Base-by-base conservation (phyloP, 2,113 vertebrate genomes). In the Abramis brama region DNA sequence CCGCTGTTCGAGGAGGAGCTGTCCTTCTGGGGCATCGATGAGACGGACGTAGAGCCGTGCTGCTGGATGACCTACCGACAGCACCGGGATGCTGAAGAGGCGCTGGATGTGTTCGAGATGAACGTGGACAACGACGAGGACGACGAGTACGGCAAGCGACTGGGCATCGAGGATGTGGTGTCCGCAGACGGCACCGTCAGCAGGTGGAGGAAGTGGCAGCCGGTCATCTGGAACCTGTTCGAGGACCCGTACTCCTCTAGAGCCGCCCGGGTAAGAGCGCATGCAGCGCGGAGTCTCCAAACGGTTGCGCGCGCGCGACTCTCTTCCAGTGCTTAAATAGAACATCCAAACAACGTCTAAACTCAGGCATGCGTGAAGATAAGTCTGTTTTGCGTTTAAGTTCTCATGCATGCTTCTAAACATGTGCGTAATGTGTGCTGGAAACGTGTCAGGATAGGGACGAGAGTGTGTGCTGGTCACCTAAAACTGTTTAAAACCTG, bases 41-140 rank as follows among this genome's bases (percentile, higher is more conserved):
- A 98, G 95, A 98, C 97, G 64, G 97, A 98, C 93, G 97, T 98
- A 95, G 97, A 98, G 95, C 96, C 97, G 57, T 98, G 97, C 94
- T 98, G 97, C 93, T 98, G 97, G 97, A 98, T 99, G 97, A 97
- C 96, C 47, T 98, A 98, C 93, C 90, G 97, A 85, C 97, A 99
- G 92, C 97, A 99, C 94, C 94, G 97, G 45, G 97, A 98, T 91
- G 97, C 97, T 4, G 97, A 99, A 90, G 97, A 99, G 93, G 97
- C 97, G 4, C 96, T 99, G 47, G 97, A 98, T 91, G 98, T 97
- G 92, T 99, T 99, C 80, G 97, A 99, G 93, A 95, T 99, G 89
- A 97, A 96, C 62, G 96, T 97, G 52, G 96, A 97, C 90, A 93
- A 79, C 68, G 83, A 93, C 2, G 94, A 93, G 70, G 94, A 93